Base-by-base conservation (phyloP, 2,113 vertebrate genomes). In the Rostratula benghalensis region DNA sequence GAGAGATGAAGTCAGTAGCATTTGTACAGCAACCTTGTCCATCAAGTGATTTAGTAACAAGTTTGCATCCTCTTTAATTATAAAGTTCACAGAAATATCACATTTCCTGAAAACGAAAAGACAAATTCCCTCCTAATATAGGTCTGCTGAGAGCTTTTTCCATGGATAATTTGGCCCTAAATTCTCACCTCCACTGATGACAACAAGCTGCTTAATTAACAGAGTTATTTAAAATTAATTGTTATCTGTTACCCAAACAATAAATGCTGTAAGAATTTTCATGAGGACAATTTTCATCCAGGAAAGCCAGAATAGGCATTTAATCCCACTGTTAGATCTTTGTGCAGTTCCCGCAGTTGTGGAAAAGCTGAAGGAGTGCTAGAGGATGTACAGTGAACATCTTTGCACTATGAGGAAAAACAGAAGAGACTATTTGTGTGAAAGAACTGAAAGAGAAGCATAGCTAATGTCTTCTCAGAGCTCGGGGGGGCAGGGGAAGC, bases 221-320 rank as follows among this genome's bases (percentile, higher is more conserved):
- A n/a, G 14, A 76, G 48, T 87, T 93, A 92, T 81, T 96, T 84
- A 45, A 75, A 94, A 94, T 93, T 78, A 79, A 95, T 91, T 78
- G 39, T 21, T 80, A 35, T 28, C 18, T 83, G 5, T 75, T 90
- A 19, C 17, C 64, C 60, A 95, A 91, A 84, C 33, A 76, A 75
- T 6, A 61, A 73, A 6, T 16, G 7, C 43, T 83, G 35, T 3
- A 51, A 61, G 59, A 50, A 74, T 94, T 85, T 95, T 77, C n/a
- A 30, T 10, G 9, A 79, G 33, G 11, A 30, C 2, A 37, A 12
- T 18, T 81, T 13, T 35, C 35, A 60, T 22, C 16, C 25, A 51
- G 33, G 10, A 95, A 84, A 87, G 19, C 4, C 16, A 56, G 30
- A 89, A 60, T 1, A 60, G 3, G 15, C 21, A 13, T 57, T 73